Evolutionary conservation across 2,797 vertebrate genomes (phyloP), one percentile per base, ranked within the genome.

Genomic region (Sebastes vulpes): DNA sequence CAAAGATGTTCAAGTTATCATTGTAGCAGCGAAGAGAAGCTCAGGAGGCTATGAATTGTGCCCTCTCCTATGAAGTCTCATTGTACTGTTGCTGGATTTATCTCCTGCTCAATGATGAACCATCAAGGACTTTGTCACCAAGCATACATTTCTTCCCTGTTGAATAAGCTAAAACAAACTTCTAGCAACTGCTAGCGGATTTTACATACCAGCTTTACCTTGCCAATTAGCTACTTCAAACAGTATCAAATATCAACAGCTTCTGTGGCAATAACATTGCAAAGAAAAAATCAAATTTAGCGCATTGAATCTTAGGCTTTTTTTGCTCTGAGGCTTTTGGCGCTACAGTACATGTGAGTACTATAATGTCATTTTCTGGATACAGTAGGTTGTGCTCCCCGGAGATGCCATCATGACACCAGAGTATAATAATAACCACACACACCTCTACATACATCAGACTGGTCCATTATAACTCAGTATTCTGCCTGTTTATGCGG

Each of bases 201-300:
- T 90, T 77, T 76, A 64, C 69, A 70, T 86, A 74, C 71, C 77
- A 52, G 79, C 79, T 81, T 90, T 81, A 72, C 75, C 14, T 69
- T 46, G 48, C 12, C 63, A 70, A 84, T 85, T 87, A 85, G 81
- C 66, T 54, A 16, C 10, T 32, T 9, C 23, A 82, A 26, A 76
- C 57, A 68, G 68, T 14, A 80, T 78, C 79, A 79, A 77, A 66
- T 4, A 77, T 73, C 32, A 72, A 58, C 29, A 60, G 46, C 50
- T 25, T 46, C 25, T 56, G 38, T 56, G 3, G 52, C 26, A 32
- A 11, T 25, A 25, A 28, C 32, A 46, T 7, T 48, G 26, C 11
- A 1, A 23, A 46, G 2, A 35, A 2, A 63, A 20, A 63, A 20
- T 63, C 20, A 0, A 10, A 18, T 56, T 28, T 54, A 9, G 12